Base-by-base conservation (phyloP, 2,113 vertebrate species). In the Cololabis saira region DNA sequence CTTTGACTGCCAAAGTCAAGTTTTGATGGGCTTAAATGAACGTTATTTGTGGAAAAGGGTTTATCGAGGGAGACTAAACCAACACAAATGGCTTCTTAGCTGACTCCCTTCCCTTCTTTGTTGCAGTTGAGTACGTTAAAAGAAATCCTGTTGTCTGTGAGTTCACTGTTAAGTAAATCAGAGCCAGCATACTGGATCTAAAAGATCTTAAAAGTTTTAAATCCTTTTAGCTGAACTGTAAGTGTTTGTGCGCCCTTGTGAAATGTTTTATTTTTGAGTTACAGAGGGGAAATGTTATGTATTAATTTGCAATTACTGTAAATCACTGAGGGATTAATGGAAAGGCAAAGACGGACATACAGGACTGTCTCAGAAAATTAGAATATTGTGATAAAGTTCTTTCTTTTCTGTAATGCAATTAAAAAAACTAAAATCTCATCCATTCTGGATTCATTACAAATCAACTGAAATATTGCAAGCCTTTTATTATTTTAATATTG, bases 1-100 rank as follows among this genome's bases (percentile, higher is more conserved):
- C 74, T 63, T 75, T 79, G 45, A 43, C 52, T 74, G 62, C 67
- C 7, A 43, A 17, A n/a, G 45, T 70, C 13, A n/a, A n/a, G n/a
- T 16, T 56, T 57, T 55, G 19, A 50, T 61, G 43, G 22, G 50
- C 17, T 70, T 15, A 12, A 10, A 22, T 37, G 41, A 12, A 13
- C 65, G 8, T 14, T 44, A 6, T 67, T 37, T 56, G 40, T 74
- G 18, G 30, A 42, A 64, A 45, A 67, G 13, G 6, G 11, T 57
- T 42, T 63, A 41, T 27, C 45, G 12, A 40, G 2, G 40, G 6
- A 37, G 67, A 37, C 61, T 27, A 17, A 4, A 51, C 8, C n/a
- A 27, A 37, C 41, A 55, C 11, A 12, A 44, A 21, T 30, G n/a
- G 55, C 30, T 61, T 56, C 21, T 13, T 1, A 18, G 19, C 0